phyloP scores from a whole-genome alignment of 2,888 invertebrate species.

The Eurois occulta region DNA sequence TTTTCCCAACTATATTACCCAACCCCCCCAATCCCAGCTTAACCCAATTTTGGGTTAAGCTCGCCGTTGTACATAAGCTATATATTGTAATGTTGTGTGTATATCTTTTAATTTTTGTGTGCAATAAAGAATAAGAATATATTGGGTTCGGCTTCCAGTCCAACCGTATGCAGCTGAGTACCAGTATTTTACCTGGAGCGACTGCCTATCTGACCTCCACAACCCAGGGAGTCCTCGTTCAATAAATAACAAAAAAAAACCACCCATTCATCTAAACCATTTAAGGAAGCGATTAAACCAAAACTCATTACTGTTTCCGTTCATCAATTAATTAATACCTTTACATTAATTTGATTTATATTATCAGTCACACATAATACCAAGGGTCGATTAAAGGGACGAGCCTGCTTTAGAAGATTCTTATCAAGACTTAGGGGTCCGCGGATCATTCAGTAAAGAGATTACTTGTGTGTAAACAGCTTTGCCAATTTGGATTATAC shows the following conservation, averaged over 20 bases:
- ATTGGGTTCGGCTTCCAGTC: neutral
- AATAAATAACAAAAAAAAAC: neutral
- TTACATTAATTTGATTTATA: constrained; percentile 56
- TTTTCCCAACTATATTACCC: no score
- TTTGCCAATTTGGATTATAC: constrained; percentile 66
- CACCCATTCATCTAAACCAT: neutral
- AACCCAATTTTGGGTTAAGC: no score
- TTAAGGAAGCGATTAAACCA: neutral
- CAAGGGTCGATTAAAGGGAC: constrained; percentile 53
- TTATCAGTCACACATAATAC: constrained; percentile 54
- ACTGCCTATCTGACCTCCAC: neutral
- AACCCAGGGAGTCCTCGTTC: neutral
- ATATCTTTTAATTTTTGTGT: no score
- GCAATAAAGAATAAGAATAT: no score
- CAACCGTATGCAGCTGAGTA: neutral
- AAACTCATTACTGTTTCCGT: constrained; percentile 42
- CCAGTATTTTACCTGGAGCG: neutral
- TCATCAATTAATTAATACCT: constrained; percentile 53
- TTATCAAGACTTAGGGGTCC: constrained; percentile 55
- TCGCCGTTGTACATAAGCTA: no score
- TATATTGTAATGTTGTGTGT: no score
- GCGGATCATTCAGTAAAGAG: constrained; percentile 59
- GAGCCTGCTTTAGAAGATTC: constrained; percentile 52
- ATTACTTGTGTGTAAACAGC: constrained; percentile 63
- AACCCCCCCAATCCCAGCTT: no score